phyloP scores from a whole-genome alignment of 2,113 vertebrate genomes.

The Osmerus mordax region DNA sequence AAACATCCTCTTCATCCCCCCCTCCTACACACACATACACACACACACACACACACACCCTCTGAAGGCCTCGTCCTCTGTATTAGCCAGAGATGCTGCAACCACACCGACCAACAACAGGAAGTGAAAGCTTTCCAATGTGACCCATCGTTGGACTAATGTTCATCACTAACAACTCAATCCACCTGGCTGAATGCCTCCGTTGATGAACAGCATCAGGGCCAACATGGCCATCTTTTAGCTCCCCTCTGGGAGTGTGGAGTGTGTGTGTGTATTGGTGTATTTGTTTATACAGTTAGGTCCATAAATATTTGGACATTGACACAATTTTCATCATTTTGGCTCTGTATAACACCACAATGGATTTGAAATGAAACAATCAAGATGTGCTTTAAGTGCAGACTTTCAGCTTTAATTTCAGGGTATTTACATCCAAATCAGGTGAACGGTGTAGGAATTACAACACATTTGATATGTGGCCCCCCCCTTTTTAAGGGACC shows the following conservation, averaged over 20 bases:
- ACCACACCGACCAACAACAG: conserved; percentile 19
- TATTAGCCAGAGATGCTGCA: not conserved
- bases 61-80: not conserved
- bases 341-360: no score
- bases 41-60: not conserved
- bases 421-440: no score
- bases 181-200: conserved; percentile 28
- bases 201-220: conserved; percentile 21
- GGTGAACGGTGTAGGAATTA: no score
- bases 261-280: no score
- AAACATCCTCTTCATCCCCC: conserved; percentile 2
- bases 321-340: no score
- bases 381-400: no score
- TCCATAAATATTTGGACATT: no score
- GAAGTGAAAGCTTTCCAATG: conserved; percentile 21
- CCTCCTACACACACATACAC: not conserved
- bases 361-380: no score
- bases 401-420: no score
- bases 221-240: conserved; percentile 37
- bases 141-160: not conserved
- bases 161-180: conserved; percentile 24
- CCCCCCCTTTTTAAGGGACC: no score
- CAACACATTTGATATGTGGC: no score
- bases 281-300: no score
- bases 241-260: not conserved